phyloP scores from a whole-genome alignment of 2,113 vertebrate species.

The Menura novaehollandiae region DNA sequence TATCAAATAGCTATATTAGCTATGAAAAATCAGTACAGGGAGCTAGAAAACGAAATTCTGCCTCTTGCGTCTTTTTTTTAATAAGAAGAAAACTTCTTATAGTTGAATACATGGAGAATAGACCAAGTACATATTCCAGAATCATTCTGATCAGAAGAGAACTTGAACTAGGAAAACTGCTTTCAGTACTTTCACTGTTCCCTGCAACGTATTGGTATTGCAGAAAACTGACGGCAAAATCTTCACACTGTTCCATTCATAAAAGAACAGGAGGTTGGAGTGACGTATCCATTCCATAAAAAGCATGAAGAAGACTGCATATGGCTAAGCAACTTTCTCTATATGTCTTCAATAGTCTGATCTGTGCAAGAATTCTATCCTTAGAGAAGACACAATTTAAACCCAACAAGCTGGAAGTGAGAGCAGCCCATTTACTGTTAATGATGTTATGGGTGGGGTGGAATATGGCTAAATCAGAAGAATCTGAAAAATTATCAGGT shows the following conservation, averaged over 20 bases:
- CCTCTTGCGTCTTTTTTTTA: background rate
- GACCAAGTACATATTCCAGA: background rate
- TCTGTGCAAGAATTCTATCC: background rate
- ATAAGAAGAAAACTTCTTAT: background rate
- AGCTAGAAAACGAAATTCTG: background rate
- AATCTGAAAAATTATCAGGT: background rate
- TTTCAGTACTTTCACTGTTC: background rate
- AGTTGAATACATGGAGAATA: background rate
- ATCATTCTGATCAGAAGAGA: background rate
- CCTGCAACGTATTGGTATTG: background rate
- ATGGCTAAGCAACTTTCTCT: background rate
- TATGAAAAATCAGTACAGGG: background rate
- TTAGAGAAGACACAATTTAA: background rate
- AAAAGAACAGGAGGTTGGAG: background rate
- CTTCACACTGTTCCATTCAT: background rate
- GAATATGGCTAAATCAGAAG: background rate
- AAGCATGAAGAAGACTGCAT: background rate
- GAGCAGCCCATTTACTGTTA: background rate
- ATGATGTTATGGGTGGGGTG: background rate
- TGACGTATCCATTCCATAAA: background rate
- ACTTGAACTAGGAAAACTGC: background rate
- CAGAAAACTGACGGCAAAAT: background rate
- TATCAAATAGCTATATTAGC: background rate
- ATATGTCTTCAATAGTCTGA: background rate
- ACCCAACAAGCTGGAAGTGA: background rate